Evolutionary conservation across 2,888 invertebrate genomes (phyloP).

Genomic region (Volucella bombylans): DNA sequence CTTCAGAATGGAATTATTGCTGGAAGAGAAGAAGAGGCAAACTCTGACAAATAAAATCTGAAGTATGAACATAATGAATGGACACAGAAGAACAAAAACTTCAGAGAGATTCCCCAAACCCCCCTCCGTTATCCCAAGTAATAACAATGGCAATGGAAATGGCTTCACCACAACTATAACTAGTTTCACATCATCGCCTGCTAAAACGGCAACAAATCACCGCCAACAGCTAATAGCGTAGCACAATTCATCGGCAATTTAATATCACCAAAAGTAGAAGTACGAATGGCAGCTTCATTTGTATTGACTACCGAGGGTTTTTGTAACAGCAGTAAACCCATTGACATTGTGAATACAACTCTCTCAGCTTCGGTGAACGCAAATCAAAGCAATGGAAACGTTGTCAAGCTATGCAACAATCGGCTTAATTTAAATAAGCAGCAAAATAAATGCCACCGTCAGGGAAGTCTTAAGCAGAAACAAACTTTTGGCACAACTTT

Average conservation of each 20-base stretch:
- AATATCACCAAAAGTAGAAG: too few relatives aligned
- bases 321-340: conserved; percentile 79
- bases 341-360: conserved; percentile 78
- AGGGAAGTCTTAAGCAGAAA: conserved; percentile 79
- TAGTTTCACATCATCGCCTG: conserved; percentile 53
- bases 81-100: conserved; percentile 77
- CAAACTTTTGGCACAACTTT: too few relatives aligned
- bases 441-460: conserved; percentile 78
- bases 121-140: conserved; percentile 67
- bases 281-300: too few relatives aligned
- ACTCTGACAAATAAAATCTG: conserved; percentile 79
- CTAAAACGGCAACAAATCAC: conserved; percentile 66
- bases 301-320: conserved; percentile 77
- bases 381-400: conserved; percentile 71
- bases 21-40: conserved; percentile 75
- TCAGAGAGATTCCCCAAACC: conserved; percentile 75
- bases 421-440: conserved; percentile 64
- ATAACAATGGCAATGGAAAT: conserved; percentile 47
- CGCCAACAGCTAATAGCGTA: too few relatives aligned
- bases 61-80: conserved; percentile 80
- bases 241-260: too few relatives aligned
- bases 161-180: conserved; percentile 17
- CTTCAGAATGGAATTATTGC: conserved; percentile 40
- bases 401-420: conserved; percentile 58
- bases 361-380: conserved; percentile 73